These are phyloP conservation scores for Watsonalla binaria DNA, from an alignment of 2,888 invertebrate genomes.

Conservation along the genomic window DNA sequence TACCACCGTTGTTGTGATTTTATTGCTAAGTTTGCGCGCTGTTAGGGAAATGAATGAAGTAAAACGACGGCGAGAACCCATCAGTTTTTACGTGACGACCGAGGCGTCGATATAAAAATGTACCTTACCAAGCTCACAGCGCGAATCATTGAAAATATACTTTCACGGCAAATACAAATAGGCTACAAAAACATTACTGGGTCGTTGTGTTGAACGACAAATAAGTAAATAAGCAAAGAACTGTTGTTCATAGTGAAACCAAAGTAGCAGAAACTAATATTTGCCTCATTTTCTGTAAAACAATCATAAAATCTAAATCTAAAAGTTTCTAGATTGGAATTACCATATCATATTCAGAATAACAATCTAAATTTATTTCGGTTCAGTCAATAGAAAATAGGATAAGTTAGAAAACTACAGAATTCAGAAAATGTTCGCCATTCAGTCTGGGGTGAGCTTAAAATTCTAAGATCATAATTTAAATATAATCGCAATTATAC, in stretches of 20 bases:
- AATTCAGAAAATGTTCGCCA: too few relatives aligned
- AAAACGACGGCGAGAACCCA: neutral
- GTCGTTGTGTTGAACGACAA: too few relatives aligned
- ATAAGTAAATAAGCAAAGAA: neutral
- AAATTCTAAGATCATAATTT: too few relatives aligned
- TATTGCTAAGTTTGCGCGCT: neutral
- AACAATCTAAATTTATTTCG: too few relatives aligned
- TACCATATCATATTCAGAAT: too few relatives aligned
- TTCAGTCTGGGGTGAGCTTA: too few relatives aligned
- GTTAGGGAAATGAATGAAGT: neutral
- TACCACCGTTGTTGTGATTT: neutral
- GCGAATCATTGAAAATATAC: neutral
- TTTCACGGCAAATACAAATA: neutral
- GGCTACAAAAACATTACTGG: too few relatives aligned
- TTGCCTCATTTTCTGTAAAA: neutral
- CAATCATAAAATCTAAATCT: neutral
- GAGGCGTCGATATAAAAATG: neutral
- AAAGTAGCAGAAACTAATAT: neutral
- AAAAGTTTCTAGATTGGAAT: too few relatives aligned
- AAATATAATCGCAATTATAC: too few relatives aligned
- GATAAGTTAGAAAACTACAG: too few relatives aligned
- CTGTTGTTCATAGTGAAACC: neutral
- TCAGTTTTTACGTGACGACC: neutral
- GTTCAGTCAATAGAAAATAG: too few relatives aligned
- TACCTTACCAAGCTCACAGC: neutral